A percentile compares a stretch with the other conserved stretches of the same genome.
Evolutionary conservation across 1,140 invertebrate genomes (phyloP).

Genomic region (Battus philenor): DNA sequence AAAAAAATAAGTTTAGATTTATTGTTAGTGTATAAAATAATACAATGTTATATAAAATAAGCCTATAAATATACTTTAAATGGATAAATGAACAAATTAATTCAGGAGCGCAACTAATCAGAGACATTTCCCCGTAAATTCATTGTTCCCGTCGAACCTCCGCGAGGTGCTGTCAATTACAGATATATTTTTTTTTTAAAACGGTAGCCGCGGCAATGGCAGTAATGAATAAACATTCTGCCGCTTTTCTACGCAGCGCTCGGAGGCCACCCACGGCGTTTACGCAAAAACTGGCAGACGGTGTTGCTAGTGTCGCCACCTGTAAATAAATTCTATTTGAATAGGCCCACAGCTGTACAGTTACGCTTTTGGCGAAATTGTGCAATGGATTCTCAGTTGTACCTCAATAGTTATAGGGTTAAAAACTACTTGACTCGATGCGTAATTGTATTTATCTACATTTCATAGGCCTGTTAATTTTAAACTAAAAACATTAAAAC

Average conservation of each 20-base stretch:
- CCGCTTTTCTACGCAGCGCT: conserved; percentile 1
- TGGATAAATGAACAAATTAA: no score
- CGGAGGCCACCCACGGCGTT: conserved; percentile 14
- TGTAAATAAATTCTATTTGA: conserved; percentile 17
- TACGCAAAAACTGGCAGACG: conserved; percentile 17
- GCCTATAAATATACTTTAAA: no score
- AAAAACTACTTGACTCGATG: neutral
- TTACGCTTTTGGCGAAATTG: conserved; percentile 6
- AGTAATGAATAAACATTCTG: conserved; percentile 8
- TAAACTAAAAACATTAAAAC: conserved; percentile 8
- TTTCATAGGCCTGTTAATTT: conserved; percentile 6
- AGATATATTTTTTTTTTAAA: conserved; percentile 9
- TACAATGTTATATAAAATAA: no score
- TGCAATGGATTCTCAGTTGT: neutral
- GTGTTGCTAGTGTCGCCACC: conserved; percentile 14
- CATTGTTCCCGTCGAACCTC: conserved; percentile 1
- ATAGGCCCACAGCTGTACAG: conserved; percentile 6
- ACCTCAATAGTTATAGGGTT: neutral
- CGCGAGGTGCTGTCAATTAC: conserved; percentile 13
- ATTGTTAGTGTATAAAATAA: no score
- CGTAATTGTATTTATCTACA: conserved; percentile 1
- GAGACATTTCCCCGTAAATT: neutral
- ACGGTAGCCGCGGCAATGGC: neutral
- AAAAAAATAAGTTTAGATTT: no score
- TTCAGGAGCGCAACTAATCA: neutral